Percentiles rank a stretch among this genome's conserved stretches.
phyloP scores from a whole-genome alignment of 1,140 invertebrate genomes.

The Brachionus asplanchnoidis region DNA sequence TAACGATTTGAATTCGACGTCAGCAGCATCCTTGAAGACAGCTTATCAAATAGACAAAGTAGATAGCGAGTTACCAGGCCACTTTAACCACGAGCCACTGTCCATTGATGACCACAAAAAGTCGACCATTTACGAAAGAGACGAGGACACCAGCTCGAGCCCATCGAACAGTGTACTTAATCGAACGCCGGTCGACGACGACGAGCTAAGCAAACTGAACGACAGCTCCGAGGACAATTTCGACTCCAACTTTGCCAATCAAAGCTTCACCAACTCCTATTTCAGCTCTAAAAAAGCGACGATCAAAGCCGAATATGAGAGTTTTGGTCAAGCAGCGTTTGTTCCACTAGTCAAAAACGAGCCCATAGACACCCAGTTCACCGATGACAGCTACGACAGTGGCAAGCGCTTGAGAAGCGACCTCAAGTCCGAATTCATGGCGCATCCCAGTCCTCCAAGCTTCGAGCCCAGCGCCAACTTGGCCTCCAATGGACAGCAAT shows the following conservation, averaged over 20 bases:
- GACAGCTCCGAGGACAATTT: not conserved
- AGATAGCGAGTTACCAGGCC: not conserved
- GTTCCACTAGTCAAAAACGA: conserved; percentile 14
- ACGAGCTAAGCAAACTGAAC: not conserved
- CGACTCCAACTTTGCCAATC: not conserved
- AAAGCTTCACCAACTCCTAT: not conserved
- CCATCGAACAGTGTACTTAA: not conserved
- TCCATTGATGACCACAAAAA: not conserved
- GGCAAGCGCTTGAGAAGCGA: not conserved
- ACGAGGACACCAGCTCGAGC: not conserved
- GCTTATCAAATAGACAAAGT: not conserved
- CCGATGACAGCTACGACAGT: not conserved
- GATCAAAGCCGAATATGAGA: not conserved
- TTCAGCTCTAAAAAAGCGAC: not conserved
- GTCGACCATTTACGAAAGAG: not conserved
- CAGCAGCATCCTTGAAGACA: not conserved
- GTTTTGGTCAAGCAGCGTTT: not conserved
- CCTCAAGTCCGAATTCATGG: not conserved
- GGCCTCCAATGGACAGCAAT: not conserved
- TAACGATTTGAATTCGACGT: not conserved
- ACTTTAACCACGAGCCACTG: not conserved
- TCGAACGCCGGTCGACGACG: not conserved
- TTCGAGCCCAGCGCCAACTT: not conserved
- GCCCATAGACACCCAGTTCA: not conserved
- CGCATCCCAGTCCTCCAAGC: not conserved